A percentile compares a stretch with the other conserved stretches of the same genome.
These are phyloP conservation scores for Zaprionus vittiger DNA, from an alignment of 1,140 invertebrate species.

Conservation along the genomic window DNA sequence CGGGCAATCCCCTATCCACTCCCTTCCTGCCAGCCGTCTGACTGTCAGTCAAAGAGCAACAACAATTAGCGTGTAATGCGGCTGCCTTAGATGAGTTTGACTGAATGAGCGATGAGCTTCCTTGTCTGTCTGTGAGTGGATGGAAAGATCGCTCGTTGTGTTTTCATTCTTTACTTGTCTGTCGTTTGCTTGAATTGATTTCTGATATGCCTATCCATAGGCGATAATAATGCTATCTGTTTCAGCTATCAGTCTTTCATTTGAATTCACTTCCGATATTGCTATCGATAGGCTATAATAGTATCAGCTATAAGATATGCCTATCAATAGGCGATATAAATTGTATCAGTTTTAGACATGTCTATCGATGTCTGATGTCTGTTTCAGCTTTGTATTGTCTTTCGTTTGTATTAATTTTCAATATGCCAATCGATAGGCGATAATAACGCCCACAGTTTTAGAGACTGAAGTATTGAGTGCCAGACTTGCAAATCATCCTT, in stretches of 20 bases:
- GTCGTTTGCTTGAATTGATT: not conserved
- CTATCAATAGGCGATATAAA: too few species aligned
- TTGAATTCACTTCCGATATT: not conserved
- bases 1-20: not conserved
- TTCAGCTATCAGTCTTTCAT: not conserved
- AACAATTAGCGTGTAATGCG: conserved; percentile 19
- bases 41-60: conserved; percentile 3
- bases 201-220: not conserved
- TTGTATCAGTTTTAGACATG: too few species aligned
- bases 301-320: too few species aligned
- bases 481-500: not conserved
- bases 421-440: not conserved
- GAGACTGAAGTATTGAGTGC: not conserved
- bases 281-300: not conserved
- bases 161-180: not conserved
- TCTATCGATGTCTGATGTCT: too few species aligned
- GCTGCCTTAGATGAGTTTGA: conserved; percentile 29
- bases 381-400: too few species aligned
- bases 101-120: conserved; percentile 22
- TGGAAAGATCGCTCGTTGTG: not conserved
- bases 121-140: conserved; percentile 2
- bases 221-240: not conserved
- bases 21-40: not conserved
- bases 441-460: not conserved
- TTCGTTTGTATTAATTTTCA: too few species aligned